Evolutionary conservation across 2,888 invertebrate species (phyloP), one percentile per base, ranked within the genome.

Genomic region (Chaetogeoica ovagalla): DNA sequence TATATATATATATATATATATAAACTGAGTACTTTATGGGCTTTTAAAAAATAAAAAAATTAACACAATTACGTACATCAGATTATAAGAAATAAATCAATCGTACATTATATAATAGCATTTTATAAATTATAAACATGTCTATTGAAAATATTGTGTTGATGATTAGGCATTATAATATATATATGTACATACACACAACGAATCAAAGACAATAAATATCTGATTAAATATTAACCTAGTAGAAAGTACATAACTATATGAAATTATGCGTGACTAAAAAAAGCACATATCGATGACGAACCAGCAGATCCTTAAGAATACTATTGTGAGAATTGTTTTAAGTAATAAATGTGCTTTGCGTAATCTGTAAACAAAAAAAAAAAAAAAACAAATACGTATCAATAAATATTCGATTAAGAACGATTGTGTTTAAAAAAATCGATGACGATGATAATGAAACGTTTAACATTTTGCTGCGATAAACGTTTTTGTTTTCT

Each of bases 301-400:
- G 30, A 39, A 63, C 81, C 81, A 81, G 69, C 55, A 63, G 17
- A 82, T 48, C 7, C 79, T 39, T 48, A 82, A 9, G 0, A 72
- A 37, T 21, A 79, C 1, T 57, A 82, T 5, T 13, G 23, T n/a
- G 17, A 71, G 0, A 11, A 82, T 23, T 13, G 71, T 55, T 77
- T 77, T 77, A 8, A 82, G 60, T 19, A 82, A 19, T 23, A 70
- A 48, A 63, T 82, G 82, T 17, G 79, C 79, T 63, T 81, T 79
- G 37, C 48, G 71, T 52, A 82, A 77, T 66, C 82, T 82, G 30
- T 62, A 74, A 81, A 70, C n/a, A 13, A 37, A 74, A 48, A 71
- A 9, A 69, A 3, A 69, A 57, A 69, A 2, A 30, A 70, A 17
- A 23, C 21, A 59, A 11, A 39, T 59, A 66, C 9, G 37, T 63